phyloP scores from a whole-genome alignment of 2,113 vertebrate genomes.

The Mesocricetus auratus region DNA sequence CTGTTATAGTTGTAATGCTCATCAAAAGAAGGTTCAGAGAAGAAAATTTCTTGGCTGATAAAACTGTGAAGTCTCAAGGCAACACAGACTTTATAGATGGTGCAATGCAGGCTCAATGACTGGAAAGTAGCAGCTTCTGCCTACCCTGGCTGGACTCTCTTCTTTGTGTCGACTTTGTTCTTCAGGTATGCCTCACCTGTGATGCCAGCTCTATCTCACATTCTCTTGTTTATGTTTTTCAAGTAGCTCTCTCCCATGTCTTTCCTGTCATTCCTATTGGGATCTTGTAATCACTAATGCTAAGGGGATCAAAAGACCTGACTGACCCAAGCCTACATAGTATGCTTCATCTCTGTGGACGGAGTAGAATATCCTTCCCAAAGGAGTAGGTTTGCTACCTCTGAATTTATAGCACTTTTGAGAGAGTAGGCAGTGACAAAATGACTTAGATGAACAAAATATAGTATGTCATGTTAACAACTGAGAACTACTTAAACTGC shows the following conservation, averaged over 20 bases:
- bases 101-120: neutral
- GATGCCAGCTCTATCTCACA: neutral
- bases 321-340: neutral
- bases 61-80: neutral
- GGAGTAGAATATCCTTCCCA: neutral
- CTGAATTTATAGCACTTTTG: neutral
- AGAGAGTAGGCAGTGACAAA: neutral
- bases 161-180: neutral
- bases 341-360: neutral
- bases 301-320: neutral
- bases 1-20: neutral
- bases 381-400: neutral
- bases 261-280: neutral
- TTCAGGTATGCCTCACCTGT: neutral
- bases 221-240: neutral
- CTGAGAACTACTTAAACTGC: neutral
- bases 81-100: neutral
- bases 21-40: neutral
- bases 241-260: neutral
- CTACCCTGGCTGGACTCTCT: fast-evolving
- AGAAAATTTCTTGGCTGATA: neutral
- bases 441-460: neutral
- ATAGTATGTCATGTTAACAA: neutral
- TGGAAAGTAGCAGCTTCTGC: neutral
- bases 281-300: neutral